Evolutionary conservation across 2,797 vertebrate genomes (phyloP).

Genomic region (Pagetopsis macropterus): DNA sequence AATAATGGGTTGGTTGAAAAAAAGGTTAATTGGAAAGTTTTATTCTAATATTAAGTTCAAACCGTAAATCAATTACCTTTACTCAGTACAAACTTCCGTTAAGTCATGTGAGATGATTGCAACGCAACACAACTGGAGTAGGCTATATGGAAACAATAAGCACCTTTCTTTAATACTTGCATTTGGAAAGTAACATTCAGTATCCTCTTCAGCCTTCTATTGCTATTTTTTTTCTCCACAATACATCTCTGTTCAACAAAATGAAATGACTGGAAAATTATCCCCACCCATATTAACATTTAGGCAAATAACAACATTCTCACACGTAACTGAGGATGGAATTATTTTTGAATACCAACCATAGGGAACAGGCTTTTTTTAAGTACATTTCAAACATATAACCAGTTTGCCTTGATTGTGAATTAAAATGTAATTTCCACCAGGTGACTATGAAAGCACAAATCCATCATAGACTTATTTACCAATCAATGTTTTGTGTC

Average conservation of each 20-base stretch:
- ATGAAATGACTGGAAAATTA: not conserved
- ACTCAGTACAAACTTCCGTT: conserved; percentile 4
- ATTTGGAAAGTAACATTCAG: too few relatives aligned
- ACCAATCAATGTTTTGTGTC: not conserved
- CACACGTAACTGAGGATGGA: not conserved
- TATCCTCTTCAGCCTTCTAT: too few relatives aligned
- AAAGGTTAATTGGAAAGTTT: conserved; percentile 3
- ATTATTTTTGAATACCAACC: not conserved
- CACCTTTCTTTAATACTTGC: too few relatives aligned
- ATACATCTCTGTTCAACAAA: not conserved
- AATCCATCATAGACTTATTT: not conserved
- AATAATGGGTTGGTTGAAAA: conserved; percentile 13
- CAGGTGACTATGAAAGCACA: not conserved
- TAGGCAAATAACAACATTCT: not conserved
- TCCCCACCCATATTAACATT: not conserved
- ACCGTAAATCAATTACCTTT: conserved; percentile 22
- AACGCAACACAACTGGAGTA: not conserved
- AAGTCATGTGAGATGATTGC: not conserved
- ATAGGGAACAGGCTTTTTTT: not conserved
- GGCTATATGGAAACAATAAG: too few relatives aligned
- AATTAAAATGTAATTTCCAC: conserved; percentile 14
- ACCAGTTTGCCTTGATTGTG: not conserved
- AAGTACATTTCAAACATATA: too few relatives aligned
- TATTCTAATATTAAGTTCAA: conserved; percentile 18
- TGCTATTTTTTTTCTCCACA: too few relatives aligned